Conservation (phyloP, 2,888 invertebrate species). For the Cryptophagus acutangulus region DNA sequence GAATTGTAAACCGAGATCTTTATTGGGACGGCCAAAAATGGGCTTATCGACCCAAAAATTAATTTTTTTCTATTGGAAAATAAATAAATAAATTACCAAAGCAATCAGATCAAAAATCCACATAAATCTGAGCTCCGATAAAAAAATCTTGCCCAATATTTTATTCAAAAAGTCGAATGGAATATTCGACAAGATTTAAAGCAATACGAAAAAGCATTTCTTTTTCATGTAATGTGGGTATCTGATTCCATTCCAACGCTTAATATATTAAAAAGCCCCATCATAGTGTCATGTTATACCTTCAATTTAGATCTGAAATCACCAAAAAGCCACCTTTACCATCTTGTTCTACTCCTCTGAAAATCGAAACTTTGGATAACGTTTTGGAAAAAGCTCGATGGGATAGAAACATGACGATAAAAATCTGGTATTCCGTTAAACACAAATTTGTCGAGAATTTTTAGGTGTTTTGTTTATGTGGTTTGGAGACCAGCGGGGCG, state of each 20-base stretch:
- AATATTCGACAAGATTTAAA: too few relatives aligned
- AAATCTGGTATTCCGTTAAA: conserved; percentile 38
- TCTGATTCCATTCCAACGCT: conserved; percentile 35
- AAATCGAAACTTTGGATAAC: conserved; percentile 5
- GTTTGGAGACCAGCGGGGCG: conserved; percentile 38
- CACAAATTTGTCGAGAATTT: conserved; percentile 45
- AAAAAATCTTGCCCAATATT: too few relatives aligned
- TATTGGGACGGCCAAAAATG: too few relatives aligned
- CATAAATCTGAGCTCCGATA: too few relatives aligned
- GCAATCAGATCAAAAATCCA: too few relatives aligned
- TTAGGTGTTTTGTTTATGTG: conserved; percentile 40
- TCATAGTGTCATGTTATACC: conserved; percentile 43
- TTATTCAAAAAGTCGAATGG: too few relatives aligned
- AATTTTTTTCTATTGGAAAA: too few relatives aligned
- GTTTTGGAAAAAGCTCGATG: conserved; percentile 14
- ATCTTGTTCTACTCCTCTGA: background rate
- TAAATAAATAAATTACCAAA: too few relatives aligned
- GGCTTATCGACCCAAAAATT: too few relatives aligned
- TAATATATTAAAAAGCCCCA: conserved; percentile 39
- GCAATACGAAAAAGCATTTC: conserved; percentile 25
- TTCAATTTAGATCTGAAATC: conserved; percentile 13
- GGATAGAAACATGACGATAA: conserved; percentile 29
- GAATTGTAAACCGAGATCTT: too few relatives aligned
- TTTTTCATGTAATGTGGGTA: conserved; percentile 33
- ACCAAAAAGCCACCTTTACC: conserved; percentile 7